Base-by-base conservation (phyloP, 2,888 invertebrate genomes). In the Drosophila lutescens region DNA sequence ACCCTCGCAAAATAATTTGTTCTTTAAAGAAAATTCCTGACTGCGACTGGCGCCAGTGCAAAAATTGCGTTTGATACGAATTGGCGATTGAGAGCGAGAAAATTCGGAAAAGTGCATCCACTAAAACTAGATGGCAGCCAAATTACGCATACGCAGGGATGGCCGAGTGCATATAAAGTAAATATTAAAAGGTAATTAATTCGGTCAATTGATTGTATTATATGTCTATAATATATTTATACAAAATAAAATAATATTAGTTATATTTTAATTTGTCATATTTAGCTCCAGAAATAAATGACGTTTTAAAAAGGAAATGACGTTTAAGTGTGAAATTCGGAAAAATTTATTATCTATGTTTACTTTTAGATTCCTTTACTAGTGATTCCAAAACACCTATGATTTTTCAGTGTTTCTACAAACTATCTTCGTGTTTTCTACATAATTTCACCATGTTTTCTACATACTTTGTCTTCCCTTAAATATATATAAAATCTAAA, bases 21-120 rank as follows among this genome's bases (percentile, higher is more conserved):
- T 56, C 50, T 60, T 59, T 72, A 66, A 66, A 65, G 66, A 47
- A 55, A 55, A 66, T 54, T 65, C 68, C 70, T 46, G 36, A 61
- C 66, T 68, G 46, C 51, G 73, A 78, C 73, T 82, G 82, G 84
- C 84, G 84, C 84, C 84, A 85, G 54, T 59, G 44, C 51, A 26
- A 47, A 76, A 57, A 69, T 59, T 60, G 50, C 46, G 66, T 55
- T 66, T 55, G 55, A 66, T 66, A 36, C 20, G 46, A 26, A 41
- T 55, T 55, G 40, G 47, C 58, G 53, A 75, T 54, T 53, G 66
- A 47, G 12, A 32, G 63, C 47, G 41, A 23, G 34, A 50, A 54
- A 70, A 44, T 9, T 17, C 51, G 34, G 30, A 69, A 70, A 54
- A 70, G 40, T 34, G 59, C 53, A 43, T 30, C 32, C 13, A 50